Evolutionary conservation across 2,888 invertebrate species (phyloP).

Genomic region (Ornithoptera priamus): DNA sequence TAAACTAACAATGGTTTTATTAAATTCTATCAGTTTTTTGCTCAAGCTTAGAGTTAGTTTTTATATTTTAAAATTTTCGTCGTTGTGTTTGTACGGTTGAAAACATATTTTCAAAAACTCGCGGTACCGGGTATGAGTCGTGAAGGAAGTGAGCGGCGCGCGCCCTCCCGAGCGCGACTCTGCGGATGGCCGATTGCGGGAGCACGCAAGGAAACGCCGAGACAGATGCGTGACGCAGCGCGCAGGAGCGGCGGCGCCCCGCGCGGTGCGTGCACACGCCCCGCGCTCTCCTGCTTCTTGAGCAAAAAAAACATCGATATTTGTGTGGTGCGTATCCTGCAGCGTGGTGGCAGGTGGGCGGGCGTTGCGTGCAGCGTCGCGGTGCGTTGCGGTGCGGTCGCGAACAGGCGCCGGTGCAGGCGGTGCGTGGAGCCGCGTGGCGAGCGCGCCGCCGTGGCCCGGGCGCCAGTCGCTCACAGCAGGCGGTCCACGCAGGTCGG

Average conservation of each 20-base stretch:
- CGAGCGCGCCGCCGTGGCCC: conserved; percentile 65
- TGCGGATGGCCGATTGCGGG: conserved; percentile 72
- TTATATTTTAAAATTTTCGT: background rate
- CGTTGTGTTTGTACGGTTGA: background rate
- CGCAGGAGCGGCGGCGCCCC: conserved; percentile 70
- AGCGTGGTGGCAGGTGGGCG: conserved; percentile 47
- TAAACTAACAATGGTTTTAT: no score
- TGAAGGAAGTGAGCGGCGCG: conserved; percentile 5
- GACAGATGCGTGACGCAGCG: conserved; percentile 79
- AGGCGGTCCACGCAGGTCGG: conserved; percentile 72
- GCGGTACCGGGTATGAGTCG: background rate
- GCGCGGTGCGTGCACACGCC: conserved; percentile 47
- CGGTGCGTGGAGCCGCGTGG: conserved; percentile 47
- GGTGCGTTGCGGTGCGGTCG: conserved; percentile 46
- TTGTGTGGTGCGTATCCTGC: conserved; percentile 69
- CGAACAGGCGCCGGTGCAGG: conserved; percentile 44
- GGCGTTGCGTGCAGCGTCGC: conserved; percentile 46
- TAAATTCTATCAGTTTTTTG: no score
- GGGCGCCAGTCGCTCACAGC: conserved; percentile 76
- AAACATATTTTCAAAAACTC: background rate
- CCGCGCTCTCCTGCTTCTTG: conserved; percentile 44
- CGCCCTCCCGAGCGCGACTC: conserved; percentile 47
- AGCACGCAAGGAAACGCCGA: conserved; percentile 68
- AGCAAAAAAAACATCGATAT: conserved; percentile 72
- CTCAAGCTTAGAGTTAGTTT: no score